phyloP scores from a whole-genome alignment of 2,888 invertebrate genomes.

The Prosopocoilus inquinatus region DNA sequence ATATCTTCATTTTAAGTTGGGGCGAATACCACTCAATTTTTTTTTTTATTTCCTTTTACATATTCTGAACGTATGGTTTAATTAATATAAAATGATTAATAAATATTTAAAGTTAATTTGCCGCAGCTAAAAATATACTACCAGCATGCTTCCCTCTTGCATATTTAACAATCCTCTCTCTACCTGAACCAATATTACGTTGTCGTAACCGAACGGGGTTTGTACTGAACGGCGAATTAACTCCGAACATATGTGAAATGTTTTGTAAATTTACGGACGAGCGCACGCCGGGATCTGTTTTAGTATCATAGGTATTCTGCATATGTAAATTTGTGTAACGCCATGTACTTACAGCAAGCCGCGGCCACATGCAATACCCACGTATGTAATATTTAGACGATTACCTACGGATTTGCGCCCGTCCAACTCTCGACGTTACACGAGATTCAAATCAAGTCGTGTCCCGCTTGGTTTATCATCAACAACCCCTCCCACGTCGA shows the following conservation, averaged over 20 bases:
- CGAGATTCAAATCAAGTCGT: no score
- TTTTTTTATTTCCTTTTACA: no score
- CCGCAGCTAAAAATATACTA: no score
- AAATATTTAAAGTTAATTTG: no score
- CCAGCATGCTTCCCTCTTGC: no score
- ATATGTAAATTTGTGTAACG: slow-evolving; percentile 7
- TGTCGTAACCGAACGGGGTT: slow-evolving; percentile 22
- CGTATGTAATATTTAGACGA: not conserved
- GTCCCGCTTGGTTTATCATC: no score
- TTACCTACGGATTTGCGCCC: not conserved
- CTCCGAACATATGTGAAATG: slow-evolving; percentile 33
- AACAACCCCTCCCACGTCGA: no score
- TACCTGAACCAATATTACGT: slow-evolving; percentile 27
- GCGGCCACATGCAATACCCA: not conserved
- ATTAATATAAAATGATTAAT: no score
- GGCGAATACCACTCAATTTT: no score
- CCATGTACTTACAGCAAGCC: not conserved
- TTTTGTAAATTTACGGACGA: slow-evolving; percentile 33
- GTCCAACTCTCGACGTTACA: no score
- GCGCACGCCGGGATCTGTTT: slow-evolving; percentile 19
- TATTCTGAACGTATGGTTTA: no score
- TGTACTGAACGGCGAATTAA: slow-evolving; percentile 28
- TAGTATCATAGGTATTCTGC: slow-evolving; percentile 10
- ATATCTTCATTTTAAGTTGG: no score
- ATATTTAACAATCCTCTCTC: not conserved